Percentiles rank a stretch among this genome's conserved stretches.
phyloP scores from a whole-genome alignment of 2,888 invertebrate genomes.

The Synanthedon formicaeformis region DNA sequence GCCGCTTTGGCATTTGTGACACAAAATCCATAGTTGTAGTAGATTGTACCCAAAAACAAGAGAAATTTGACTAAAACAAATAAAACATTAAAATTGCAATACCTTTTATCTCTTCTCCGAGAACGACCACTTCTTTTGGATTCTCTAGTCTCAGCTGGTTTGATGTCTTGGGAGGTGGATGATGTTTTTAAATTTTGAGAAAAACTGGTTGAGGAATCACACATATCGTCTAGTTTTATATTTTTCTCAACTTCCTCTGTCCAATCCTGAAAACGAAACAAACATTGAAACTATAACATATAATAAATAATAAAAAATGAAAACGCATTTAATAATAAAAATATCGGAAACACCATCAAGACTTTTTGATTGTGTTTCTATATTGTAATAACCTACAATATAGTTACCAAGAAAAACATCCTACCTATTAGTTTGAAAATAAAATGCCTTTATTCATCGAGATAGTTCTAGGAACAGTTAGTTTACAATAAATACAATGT shows the following conservation, averaged over 20 bases:
- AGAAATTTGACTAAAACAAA: background rate
- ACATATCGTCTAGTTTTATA: constrained; percentile 52
- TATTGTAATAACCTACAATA: too few relatives aligned
- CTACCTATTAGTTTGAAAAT: too few relatives aligned
- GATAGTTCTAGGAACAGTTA: too few relatives aligned
- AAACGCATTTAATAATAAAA: too few relatives aligned
- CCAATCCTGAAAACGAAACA: constrained; percentile 44
- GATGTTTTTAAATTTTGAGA: constrained; percentile 34
- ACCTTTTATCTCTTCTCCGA: constrained; percentile 55
- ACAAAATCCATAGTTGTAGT: background rate
- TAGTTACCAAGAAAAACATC: too few relatives aligned
- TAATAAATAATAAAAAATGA: too few relatives aligned
- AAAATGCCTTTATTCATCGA: too few relatives aligned
- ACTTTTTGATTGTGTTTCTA: too few relatives aligned
- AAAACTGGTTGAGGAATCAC: constrained; percentile 48
- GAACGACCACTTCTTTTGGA: constrained; percentile 46
- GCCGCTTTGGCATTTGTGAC: too few relatives aligned
- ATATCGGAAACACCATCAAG: too few relatives aligned
- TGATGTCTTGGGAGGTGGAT: constrained; percentile 34
- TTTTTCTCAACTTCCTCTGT: constrained; percentile 65
- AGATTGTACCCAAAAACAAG: background rate
- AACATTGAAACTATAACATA: background rate
- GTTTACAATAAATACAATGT: too few relatives aligned
- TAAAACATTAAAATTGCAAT: constrained; percentile 4
- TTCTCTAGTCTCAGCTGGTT: constrained; percentile 34